Conservation (phyloP, 1,140 invertebrate species). For the Cherax quadricarinatus region DNA sequence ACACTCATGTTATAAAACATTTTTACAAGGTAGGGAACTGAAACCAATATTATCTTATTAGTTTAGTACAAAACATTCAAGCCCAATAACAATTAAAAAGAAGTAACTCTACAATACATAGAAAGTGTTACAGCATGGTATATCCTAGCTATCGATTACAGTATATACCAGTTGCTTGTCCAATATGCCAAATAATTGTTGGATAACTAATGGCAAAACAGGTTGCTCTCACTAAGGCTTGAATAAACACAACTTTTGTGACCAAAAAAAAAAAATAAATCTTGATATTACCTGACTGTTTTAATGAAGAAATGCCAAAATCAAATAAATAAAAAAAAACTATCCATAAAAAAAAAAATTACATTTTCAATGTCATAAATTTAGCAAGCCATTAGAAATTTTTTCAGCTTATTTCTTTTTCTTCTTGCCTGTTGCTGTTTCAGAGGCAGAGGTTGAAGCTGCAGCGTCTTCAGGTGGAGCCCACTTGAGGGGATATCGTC, state of each 20-base stretch:
- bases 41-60: not conserved
- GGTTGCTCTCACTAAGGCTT: not conserved
- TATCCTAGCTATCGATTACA: not conserved
- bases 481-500: slow-evolving; percentile 69
- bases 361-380: not conserved
- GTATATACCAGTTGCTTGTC: not conserved
- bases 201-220: not conserved
- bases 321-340: not conserved
- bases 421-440: slow-evolving; percentile 43
- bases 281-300: too few relatives aligned
- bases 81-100: not conserved
- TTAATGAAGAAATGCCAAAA: not conserved
- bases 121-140: not conserved
- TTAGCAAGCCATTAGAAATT: not conserved
- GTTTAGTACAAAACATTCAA: not conserved
- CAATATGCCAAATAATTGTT: not conserved
- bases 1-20: too few relatives aligned
- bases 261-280: not conserved
- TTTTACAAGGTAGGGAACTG: not conserved
- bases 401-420: slow-evolving; percentile 40
- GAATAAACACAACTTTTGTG: not conserved
- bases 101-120: not conserved
- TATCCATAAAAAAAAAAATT: not conserved
- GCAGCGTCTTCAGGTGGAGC: slow-evolving; percentile 44
- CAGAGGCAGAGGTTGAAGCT: slow-evolving; percentile 21